Conservation (phyloP, 2,113 vertebrate species). For the Hydrolagus affinis region DNA sequence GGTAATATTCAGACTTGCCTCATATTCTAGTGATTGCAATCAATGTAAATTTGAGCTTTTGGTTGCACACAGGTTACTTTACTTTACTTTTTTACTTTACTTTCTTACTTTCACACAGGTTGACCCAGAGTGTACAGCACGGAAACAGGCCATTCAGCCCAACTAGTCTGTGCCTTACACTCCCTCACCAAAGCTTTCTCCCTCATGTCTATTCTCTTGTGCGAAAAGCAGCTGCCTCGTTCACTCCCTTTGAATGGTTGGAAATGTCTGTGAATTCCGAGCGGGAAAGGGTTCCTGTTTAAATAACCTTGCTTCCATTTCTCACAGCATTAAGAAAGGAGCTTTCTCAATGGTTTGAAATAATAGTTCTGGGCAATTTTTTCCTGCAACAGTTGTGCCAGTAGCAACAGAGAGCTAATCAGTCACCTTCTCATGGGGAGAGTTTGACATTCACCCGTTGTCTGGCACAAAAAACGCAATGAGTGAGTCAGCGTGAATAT, state of each 20-base stretch:
- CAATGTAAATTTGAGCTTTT: too few species aligned
- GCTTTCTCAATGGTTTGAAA: neutral
- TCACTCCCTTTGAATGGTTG: neutral
- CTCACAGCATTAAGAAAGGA: neutral
- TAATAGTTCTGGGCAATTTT: neutral
- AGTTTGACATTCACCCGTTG: neutral
- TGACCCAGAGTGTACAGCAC: too few species aligned
- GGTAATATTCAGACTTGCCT: constrained; percentile 32
- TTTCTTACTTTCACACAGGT: too few species aligned
- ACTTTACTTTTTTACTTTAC: too few species aligned
- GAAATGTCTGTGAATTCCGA: neutral
- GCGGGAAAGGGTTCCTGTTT: neutral
- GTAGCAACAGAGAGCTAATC: neutral
- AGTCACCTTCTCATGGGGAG: constrained; percentile 4
- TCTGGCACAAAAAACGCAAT: neutral
- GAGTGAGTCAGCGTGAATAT: constrained; percentile 25
- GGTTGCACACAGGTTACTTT: too few species aligned
- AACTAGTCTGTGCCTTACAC: too few species aligned
- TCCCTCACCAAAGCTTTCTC: too few species aligned
- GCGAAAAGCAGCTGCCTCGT: neutral
- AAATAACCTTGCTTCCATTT: too few species aligned
- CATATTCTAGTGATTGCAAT: too few species aligned
- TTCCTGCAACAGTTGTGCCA: neutral
- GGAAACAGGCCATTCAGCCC: too few species aligned
- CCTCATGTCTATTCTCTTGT: neutral